A percentile compares a stretch with the other conserved stretches of the same genome.
These are phyloP conservation scores for Dendrolimus punctatus DNA, from an alignment of 1,140 invertebrate genomes.

Conservation along the genomic window DNA sequence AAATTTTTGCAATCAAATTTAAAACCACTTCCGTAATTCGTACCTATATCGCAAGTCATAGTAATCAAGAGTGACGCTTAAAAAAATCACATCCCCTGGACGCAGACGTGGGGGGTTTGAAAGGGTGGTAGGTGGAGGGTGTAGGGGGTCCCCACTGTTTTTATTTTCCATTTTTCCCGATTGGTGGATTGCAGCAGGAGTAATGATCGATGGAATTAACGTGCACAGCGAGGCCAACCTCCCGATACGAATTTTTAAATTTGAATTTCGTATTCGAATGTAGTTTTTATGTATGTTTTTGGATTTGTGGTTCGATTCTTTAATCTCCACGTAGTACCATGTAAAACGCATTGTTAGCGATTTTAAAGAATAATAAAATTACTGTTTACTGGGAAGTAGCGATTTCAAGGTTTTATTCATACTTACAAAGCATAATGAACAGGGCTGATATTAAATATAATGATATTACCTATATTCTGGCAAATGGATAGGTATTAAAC, in stretches of 20 bases:
- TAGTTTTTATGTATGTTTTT: conserved; percentile 2
- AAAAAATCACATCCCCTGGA: conserved; percentile 57
- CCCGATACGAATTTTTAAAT: conserved; percentile 29
- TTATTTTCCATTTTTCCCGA: conserved; percentile 70
- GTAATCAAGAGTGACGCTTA: conserved; percentile 53
- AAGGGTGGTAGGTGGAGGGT: conserved; percentile 20
- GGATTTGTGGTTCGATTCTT: neutral
- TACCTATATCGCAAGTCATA: conserved; percentile 23
- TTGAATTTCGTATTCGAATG: conserved; percentile 43
- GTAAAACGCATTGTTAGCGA: too few species aligned
- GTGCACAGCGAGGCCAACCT: conserved; percentile 42
- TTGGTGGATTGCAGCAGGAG: conserved; percentile 65
- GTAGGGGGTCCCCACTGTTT: conserved; percentile 59
- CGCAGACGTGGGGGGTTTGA: conserved; percentile 12
- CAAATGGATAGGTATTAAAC: too few species aligned
- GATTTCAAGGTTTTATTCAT: too few species aligned
- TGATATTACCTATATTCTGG: too few species aligned
- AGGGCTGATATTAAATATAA: too few species aligned
- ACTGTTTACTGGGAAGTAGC: too few species aligned
- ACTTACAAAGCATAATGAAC: too few species aligned
- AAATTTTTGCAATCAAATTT: neutral
- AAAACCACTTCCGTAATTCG: conserved; percentile 8
- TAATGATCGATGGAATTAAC: conserved; percentile 70
- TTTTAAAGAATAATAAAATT: too few species aligned
- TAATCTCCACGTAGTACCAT: too few species aligned